Conservation (phyloP, 2,888 invertebrate species). For the Ophion obscuratus region DNA sequence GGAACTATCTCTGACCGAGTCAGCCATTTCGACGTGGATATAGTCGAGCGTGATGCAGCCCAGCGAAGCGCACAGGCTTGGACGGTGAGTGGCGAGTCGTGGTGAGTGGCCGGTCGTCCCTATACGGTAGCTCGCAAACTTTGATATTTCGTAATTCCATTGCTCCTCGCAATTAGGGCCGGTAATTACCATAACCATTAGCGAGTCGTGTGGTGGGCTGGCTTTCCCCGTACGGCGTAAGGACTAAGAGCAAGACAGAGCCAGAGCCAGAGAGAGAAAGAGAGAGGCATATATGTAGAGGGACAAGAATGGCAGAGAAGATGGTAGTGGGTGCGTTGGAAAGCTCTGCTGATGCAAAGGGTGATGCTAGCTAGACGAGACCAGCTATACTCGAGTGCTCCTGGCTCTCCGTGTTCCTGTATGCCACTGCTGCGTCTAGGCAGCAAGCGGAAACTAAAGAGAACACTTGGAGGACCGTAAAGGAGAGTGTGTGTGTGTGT, state of each 20-base stretch:
- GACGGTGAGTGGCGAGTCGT: conserved; percentile 51
- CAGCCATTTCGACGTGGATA: conserved; percentile 26
- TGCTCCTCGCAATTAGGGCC: conserved; percentile 83
- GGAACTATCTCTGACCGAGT: conserved; percentile 15
- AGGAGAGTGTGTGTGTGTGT: conserved; percentile 33
- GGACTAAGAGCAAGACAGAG: conserved; percentile 38
- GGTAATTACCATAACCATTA: conserved; percentile 84
- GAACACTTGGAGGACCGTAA: conserved; percentile 56
- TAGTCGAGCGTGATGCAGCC: conserved; percentile 18
- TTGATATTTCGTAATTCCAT: conserved; percentile 84
- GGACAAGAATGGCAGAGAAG: conserved; percentile 40
- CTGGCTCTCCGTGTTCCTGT: conserved; percentile 51
- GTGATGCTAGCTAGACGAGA: conserved; percentile 57
- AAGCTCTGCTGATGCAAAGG: conserved; percentile 67
- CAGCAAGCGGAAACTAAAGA: conserved; percentile 66
- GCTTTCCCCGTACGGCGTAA: conserved; percentile 52
- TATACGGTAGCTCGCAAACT: conserved; percentile 73
- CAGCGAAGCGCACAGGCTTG: conserved; percentile 31
- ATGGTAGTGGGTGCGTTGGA: conserved; percentile 53
- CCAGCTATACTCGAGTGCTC: conserved; percentile 57
- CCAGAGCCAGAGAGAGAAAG: conserved; percentile 3
- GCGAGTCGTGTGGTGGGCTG: conserved; percentile 74
- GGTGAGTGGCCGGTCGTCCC: conserved; percentile 62
- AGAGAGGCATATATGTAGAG: conserved; percentile 28
- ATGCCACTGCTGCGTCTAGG: conserved; percentile 51